These are phyloP conservation scores for Chloropsis cyanopogon DNA, from an alignment of 2,113 vertebrate genomes.

Conservation along the genomic window DNA sequence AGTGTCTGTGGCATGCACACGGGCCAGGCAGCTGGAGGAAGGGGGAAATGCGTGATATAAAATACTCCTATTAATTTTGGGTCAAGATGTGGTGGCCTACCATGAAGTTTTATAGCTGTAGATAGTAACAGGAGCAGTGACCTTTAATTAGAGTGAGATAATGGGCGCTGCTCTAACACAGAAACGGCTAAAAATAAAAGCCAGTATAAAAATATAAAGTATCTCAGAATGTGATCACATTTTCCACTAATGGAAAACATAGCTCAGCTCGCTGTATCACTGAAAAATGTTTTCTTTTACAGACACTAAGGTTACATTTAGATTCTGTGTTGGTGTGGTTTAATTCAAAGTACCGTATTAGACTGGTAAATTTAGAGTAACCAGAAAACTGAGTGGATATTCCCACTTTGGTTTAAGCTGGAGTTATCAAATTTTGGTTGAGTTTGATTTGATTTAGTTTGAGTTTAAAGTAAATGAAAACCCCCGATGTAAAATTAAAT, in stretches of 20 bases:
- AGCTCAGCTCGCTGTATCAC: not conserved
- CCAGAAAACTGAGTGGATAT: not conserved
- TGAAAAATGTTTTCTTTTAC: conserved; percentile 11
- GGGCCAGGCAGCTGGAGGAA: not conserved
- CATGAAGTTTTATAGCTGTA: conserved; percentile 8
- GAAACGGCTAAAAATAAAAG: conserved; percentile 56
- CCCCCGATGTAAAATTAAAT: not conserved
- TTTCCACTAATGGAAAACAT: conserved; percentile 61
- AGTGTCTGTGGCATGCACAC: accelerated
- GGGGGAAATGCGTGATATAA: not conserved
- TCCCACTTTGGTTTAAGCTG: not conserved
- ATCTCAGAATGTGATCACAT: conserved; percentile 43
- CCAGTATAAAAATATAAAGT: conserved; percentile 29
- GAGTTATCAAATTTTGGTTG: not conserved
- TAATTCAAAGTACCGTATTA: not conserved
- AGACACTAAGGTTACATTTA: not conserved
- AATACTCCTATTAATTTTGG: not conserved
- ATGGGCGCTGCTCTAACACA: conserved; percentile 34
- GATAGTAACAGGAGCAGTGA: conserved; percentile 48
- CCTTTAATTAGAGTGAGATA: conserved; percentile 60
- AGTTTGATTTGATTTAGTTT: not conserved
- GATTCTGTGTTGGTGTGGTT: not conserved
- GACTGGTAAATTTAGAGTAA: not conserved
- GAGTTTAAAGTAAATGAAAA: not conserved
- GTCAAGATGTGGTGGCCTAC: not conserved